Base-by-base conservation (phyloP, 1,140 invertebrate genomes). In the Lethrus apterus region DNA sequence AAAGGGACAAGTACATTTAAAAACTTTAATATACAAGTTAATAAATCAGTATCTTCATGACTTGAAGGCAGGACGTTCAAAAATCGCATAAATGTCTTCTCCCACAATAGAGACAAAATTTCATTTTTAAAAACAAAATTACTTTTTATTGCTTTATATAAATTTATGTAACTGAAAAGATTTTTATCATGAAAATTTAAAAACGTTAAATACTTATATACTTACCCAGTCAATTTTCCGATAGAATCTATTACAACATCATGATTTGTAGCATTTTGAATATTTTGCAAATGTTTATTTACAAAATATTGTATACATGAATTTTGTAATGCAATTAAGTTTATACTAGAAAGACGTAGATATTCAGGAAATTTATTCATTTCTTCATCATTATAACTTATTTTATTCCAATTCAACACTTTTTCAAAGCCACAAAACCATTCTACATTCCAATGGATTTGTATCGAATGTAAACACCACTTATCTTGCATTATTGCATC, bases 231-330 rank as follows among this genome's bases (percentile, higher is more conserved):
- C 9, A 81, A 56, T 29, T 70, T 67, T 54, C 70, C 64, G 1
- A 81, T 48, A 3, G 72, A 68, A 29, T 71, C 67, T 11, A 57
- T 62, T 14, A 80, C 77, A 48, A 69, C 66, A 19, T 62, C 58
- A 48, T 81, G 78, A 0, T 72, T 70, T 0, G 73, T 77, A 8
- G 76, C 79, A 63, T 77, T 80, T 56, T 81, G 76, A 24, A 82
- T 65, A n/a, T 65, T 66, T 10, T 71, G 63, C 8, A 81, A 52
- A 38, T 70, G 69, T 44, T 70, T 68, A 26, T 71, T 64, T 38
- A 70, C 68, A 19, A 66, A 70, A 51, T 69, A 70, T 21, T 69
- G 43, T 1, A 75, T 61, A 38, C 66, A 74, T 3, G 73, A 70
- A 0, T 58, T 59, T 53, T 69, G 67, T 10, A 80, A 51, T 11